phyloP scores from a whole-genome alignment of 2,113 vertebrate genomes.

The Oenanthe melanoleuca region DNA sequence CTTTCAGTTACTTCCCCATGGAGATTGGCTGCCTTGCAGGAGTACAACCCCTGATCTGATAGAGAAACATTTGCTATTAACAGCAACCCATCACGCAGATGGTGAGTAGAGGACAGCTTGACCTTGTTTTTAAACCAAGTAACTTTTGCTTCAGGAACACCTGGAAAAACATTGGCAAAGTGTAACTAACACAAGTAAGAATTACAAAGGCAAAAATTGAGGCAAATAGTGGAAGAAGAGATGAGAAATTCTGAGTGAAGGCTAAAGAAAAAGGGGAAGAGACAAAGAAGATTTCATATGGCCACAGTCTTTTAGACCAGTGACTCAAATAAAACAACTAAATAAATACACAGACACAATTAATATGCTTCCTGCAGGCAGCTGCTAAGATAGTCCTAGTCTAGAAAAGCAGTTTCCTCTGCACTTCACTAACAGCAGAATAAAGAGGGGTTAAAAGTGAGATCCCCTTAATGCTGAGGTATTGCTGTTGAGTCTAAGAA shows the following conservation, averaged over 20 bases:
- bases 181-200: not conserved
- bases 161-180: slow-evolving; percentile 62
- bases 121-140: slow-evolving; percentile 79
- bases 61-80: slow-evolving; percentile 71
- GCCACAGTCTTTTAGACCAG: not conserved
- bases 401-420: not conserved
- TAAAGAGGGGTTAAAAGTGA: not conserved
- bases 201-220: not conserved
- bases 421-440: not conserved
- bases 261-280: not conserved
- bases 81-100: slow-evolving; percentile 66
- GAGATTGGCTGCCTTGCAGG: slow-evolving; percentile 77
- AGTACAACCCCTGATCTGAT: slow-evolving; percentile 76
- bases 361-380: not conserved
- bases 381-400: not conserved
- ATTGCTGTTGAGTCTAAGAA: not conserved
- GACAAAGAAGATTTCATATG: not conserved
- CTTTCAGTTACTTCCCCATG: slow-evolving; percentile 77
- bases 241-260: not conserved
- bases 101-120: slow-evolving; percentile 50
- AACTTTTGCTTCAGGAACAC: slow-evolving; percentile 81
- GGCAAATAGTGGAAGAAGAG: not conserved
- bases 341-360: not conserved
- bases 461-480: not conserved
- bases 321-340: not conserved